Conservation (phyloP, 2,113 vertebrate species). For the Gallinago media region DNA sequence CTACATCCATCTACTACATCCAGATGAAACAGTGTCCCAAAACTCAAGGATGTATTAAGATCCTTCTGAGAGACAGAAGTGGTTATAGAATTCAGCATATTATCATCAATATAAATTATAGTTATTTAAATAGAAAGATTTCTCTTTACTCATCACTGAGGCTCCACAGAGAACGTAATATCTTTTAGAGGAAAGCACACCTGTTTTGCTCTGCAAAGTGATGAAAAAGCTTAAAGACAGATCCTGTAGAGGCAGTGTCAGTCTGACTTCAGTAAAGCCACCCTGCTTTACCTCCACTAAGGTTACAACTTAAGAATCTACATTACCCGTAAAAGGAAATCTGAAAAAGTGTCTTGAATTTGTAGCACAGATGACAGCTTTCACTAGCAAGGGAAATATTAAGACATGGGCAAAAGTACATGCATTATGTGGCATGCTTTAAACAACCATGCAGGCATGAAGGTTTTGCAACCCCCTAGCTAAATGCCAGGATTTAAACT, state of each 20-base stretch:
- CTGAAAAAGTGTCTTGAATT: neutral
- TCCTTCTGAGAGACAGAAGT: slow-evolving; percentile 3
- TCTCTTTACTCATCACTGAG: neutral
- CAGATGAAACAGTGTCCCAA: slow-evolving; percentile 31
- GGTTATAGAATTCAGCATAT: slow-evolving; percentile 16
- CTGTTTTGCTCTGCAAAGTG: neutral
- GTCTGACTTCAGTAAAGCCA: neutral
- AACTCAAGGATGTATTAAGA: slow-evolving; percentile 48
- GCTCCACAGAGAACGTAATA: neutral
- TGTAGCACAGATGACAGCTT: neutral
- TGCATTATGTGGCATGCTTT: neutral
- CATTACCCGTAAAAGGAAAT: neutral
- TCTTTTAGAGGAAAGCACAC: neutral
- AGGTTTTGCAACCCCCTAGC: neutral
- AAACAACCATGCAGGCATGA: neutral
- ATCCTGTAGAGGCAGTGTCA: neutral
- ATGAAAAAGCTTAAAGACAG: neutral
- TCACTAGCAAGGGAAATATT: neutral
- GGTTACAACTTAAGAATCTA: neutral
- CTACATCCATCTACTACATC: slow-evolving; percentile 33
- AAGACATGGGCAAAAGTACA: neutral
- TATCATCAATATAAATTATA: neutral
- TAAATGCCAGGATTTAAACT: neutral
- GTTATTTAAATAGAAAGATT: slow-evolving; percentile 22
- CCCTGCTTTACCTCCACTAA: neutral